Percentiles rank a stretch among this genome's conserved stretches.
Conservation (phyloP, 2,888 invertebrate species). For the Leptinotarsa haldemani region DNA sequence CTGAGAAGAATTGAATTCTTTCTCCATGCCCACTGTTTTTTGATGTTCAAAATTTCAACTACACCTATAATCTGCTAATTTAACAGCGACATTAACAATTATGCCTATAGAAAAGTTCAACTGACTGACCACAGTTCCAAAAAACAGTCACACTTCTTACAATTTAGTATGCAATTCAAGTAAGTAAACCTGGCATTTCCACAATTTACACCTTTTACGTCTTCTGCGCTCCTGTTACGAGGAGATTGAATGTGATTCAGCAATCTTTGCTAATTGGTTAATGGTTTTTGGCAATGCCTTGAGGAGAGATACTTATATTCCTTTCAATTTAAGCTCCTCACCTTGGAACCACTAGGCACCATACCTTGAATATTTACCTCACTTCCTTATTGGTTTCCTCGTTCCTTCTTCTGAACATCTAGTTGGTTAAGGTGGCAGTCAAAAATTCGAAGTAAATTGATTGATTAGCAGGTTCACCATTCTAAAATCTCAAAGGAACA, state of each 20-base stretch:
- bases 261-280: background rate
- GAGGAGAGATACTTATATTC: background rate
- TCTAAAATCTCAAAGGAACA: too few relatives aligned
- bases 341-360: too few relatives aligned
- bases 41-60: background rate
- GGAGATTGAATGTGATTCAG: constrained; percentile 43
- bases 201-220: background rate
- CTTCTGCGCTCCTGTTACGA: constrained; percentile 42
- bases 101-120: constrained; percentile 39
- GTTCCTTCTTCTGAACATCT: too few relatives aligned
- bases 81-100: constrained; percentile 50
- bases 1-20: too few relatives aligned
- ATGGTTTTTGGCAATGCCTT: background rate
- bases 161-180: too few relatives aligned
- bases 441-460: too few relatives aligned
- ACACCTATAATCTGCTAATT: constrained; percentile 43
- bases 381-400: too few relatives aligned
- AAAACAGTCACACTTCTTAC: too few relatives aligned
- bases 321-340: too few relatives aligned
- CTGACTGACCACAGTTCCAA: background rate
- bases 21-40: background rate
- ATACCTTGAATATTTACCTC: too few relatives aligned
- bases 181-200: background rate
- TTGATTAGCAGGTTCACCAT: too few relatives aligned
- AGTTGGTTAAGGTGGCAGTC: too few relatives aligned